Conservation (phyloP, 1,140 invertebrate genomes). For the Nephila pilipes region DNA sequence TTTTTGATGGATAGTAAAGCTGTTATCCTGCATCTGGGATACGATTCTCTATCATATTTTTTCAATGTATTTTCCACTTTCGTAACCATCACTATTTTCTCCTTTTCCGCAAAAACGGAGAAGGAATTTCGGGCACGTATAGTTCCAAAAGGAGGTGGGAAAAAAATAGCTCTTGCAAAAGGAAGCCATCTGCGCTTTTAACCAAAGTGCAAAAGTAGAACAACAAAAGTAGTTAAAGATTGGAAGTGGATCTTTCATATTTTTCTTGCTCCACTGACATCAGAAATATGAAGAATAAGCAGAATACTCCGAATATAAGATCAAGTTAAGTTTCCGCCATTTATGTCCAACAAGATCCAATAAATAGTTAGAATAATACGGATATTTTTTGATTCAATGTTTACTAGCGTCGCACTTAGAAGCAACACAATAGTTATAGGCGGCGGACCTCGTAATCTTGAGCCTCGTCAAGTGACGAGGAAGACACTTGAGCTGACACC, state of each 20-base stretch:
- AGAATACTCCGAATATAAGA: neutral
- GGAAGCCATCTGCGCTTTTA: slow-evolving; percentile 43
- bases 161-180: slow-evolving; percentile 28
- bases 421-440: no score
- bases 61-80: slow-evolving; percentile 39
- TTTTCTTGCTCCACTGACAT: slow-evolving; percentile 39
- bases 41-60: slow-evolving; percentile 50
- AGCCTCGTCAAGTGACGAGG: no score
- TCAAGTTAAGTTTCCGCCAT: slow-evolving; percentile 20
- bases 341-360: neutral
- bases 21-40: slow-evolving; percentile 42
- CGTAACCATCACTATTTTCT: slow-evolving; percentile 28
- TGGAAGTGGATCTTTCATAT: slow-evolving; percentile 41
- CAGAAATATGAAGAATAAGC: slow-evolving; percentile 57
- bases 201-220: slow-evolving; percentile 53
- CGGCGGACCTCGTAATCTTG: no score
- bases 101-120: slow-evolving; percentile 18
- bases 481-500: no score
- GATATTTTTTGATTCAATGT: no score
- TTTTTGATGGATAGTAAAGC: slow-evolving; percentile 59
- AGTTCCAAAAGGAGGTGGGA: neutral
- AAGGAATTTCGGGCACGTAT: slow-evolving; percentile 52
- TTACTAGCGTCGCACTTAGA: no score
- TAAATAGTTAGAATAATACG: no score
- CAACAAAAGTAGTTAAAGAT: slow-evolving; percentile 62